Base-by-base conservation (phyloP, 1,140 invertebrate species). In the Philopotamus ludificatus region DNA sequence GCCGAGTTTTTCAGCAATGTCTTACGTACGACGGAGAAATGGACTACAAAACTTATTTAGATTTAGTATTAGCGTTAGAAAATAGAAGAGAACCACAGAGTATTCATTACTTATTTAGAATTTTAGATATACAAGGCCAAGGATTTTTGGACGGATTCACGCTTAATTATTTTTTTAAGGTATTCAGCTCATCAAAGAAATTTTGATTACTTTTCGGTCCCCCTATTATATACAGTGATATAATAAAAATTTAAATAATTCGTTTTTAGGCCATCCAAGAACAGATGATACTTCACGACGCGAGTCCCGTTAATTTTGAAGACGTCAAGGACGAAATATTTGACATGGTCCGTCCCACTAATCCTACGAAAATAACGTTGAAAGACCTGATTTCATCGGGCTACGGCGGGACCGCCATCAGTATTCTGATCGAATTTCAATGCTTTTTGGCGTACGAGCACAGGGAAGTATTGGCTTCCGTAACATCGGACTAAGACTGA, bases 311-410 rank as follows among this genome's bases (percentile, higher is more conserved):
- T 0, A 87, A 86, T 67, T 97, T 98, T 79, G 89, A 95, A 70
- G 94, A 98, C 82, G 90, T 98, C 0, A 95, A 96, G 79, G 93
- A 98, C 81, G 95, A 98, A 81, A 94, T 98, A 71, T 98, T 97
- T 82, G 95, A 98, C 79, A 98, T 99, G 95, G 92, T 97, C 0
- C 91, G 93, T 72, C 94, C 95, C 1, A 84, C 83, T 57, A 86
- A 97, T 79, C 88, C 93, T 0, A 81, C 86, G 2, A 88, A 87
- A 75, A 96, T 98, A 68, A 97, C 94, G 0, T 77, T 97, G 1
- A 84, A 90, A 72, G 95, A 98, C 83, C 81, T 98, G 53, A 75
- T 89, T 3, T 75, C 77, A 4, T 85, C 92, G 81, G 93, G 94
- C 0, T 92, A 95, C 79, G 95, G 94, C 1, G 93, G 94, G 72